phyloP scores from a whole-genome alignment of 2,888 invertebrate species.

The Plusia festucae region DNA sequence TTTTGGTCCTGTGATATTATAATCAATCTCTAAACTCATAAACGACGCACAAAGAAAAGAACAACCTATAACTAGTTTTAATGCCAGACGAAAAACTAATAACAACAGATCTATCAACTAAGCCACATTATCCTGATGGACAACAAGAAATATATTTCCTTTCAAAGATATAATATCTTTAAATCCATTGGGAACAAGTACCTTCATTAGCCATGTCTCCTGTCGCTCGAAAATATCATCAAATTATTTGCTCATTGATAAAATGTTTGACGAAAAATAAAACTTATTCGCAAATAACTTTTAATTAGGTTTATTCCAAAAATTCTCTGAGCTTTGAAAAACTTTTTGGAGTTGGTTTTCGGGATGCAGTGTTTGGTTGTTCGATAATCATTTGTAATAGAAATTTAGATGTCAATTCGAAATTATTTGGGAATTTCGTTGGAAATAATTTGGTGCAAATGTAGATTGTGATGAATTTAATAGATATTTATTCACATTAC shows the following conservation, averaged over 20 bases:
- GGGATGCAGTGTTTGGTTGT: slow-evolving; percentile 9
- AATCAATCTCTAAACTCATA: too few species aligned
- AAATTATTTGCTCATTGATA: slow-evolving; percentile 34
- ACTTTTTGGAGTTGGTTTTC: slow-evolving; percentile 10
- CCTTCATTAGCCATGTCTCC: slow-evolving; percentile 17
- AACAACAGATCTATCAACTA: not conserved
- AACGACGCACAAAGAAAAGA: not conserved
- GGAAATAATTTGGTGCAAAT: not conserved
- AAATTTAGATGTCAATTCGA: slow-evolving; percentile 23
- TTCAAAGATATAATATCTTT: slow-evolving; percentile 8
- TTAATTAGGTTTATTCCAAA: slow-evolving; percentile 39
- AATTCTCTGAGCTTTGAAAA: slow-evolving; percentile 11
- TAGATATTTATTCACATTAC: not conserved
- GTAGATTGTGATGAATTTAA: not conserved
- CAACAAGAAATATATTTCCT: not conserved
- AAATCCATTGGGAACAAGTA: slow-evolving; percentile 18
- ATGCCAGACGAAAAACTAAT: not conserved
- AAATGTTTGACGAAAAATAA: slow-evolving; percentile 14
- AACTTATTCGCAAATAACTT: slow-evolving; percentile 26
- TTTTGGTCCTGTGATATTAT: too few species aligned
- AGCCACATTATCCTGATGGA: not conserved
- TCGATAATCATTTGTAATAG: slow-evolving; percentile 9
- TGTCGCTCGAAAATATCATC: slow-evolving; percentile 8
- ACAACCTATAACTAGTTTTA: not conserved
- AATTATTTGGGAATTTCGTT: slow-evolving; percentile 24